A percentile compares a stretch with the other conserved stretches of the same genome.
phyloP scores from a whole-genome alignment of 1,140 invertebrate genomes.

The Cotesia chilonis region DNA sequence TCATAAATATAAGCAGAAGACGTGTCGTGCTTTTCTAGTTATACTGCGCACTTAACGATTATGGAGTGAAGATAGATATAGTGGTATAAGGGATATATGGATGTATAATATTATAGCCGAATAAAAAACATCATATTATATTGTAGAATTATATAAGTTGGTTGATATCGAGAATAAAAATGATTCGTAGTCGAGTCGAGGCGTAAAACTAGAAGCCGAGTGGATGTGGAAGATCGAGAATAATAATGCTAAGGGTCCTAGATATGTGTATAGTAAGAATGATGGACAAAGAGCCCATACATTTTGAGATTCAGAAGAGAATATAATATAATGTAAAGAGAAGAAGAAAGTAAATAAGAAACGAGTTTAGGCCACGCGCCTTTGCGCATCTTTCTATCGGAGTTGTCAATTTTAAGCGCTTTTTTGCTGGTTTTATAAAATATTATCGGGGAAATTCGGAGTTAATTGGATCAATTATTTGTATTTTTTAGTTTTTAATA shows the following conservation, averaged over 20 bases:
- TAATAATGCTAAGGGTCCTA: conserved; percentile 33
- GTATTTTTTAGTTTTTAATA: too few species aligned
- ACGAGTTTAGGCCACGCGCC: conserved; percentile 60
- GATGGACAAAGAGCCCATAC: conserved; percentile 6
- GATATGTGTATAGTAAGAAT: too few species aligned
- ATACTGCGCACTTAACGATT: too few species aligned
- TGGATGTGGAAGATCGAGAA: conserved; percentile 5
- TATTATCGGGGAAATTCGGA: too few species aligned
- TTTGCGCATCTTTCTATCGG: conserved; percentile 34
- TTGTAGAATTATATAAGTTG: too few species aligned
- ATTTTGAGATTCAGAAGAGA: neutral
- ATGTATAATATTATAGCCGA: neutral
- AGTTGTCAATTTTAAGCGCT: conserved; percentile 25
- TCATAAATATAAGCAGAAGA: too few species aligned
- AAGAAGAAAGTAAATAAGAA: conserved; percentile 39
- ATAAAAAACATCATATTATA: conserved; percentile 6
- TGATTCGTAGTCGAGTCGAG: neutral
- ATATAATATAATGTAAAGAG: conserved; percentile 38
- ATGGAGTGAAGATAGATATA: neutral
- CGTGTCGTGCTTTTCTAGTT: too few species aligned
- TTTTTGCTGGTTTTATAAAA: too few species aligned
- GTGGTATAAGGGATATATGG: neutral
- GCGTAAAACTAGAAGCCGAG: conserved; percentile 59
- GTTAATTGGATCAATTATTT: too few species aligned
- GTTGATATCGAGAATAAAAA: too few species aligned